phyloP scores from a whole-genome alignment of 2,797 vertebrate species.

The Masticophis lateralis region DNA sequence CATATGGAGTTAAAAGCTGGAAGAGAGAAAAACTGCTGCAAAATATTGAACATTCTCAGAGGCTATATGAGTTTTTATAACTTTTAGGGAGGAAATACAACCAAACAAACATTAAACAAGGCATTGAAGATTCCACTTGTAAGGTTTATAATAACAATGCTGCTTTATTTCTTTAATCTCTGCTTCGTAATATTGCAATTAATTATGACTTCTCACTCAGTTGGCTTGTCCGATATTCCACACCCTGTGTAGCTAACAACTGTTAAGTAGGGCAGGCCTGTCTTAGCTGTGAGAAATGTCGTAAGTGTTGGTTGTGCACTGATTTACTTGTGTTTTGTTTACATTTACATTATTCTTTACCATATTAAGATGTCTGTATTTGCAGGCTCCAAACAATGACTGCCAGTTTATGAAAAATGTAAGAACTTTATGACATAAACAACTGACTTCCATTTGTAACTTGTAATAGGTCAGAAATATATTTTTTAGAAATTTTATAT shows the following conservation, averaged over 20 bases:
- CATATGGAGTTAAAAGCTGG: background rate
- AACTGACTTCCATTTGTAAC: background rate
- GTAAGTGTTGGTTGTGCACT: constrained; percentile 34
- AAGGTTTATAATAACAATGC: background rate
- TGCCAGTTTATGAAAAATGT: background rate
- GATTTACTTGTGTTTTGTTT: constrained; percentile 25
- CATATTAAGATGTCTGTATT: background rate
- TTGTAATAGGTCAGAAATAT: background rate
- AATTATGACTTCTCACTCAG: background rate
- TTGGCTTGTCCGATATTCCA: background rate
- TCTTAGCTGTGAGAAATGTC: constrained; percentile 14
- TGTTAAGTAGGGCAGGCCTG: background rate
- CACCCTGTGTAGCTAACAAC: constrained; percentile 15
- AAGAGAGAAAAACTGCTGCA: background rate
- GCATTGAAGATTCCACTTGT: background rate
- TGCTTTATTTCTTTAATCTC: background rate
- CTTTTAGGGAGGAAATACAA: background rate
- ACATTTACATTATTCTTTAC: constrained; percentile 17
- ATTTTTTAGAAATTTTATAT: background rate
- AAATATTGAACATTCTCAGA: background rate
- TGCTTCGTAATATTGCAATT: background rate
- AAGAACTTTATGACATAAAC: background rate
- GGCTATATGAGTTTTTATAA: background rate
- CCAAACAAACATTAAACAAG: background rate
- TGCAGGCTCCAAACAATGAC: background rate